Conservation (phyloP, 2,113 vertebrate genomes). For the Hippoglossus stenolepis region DNA sequence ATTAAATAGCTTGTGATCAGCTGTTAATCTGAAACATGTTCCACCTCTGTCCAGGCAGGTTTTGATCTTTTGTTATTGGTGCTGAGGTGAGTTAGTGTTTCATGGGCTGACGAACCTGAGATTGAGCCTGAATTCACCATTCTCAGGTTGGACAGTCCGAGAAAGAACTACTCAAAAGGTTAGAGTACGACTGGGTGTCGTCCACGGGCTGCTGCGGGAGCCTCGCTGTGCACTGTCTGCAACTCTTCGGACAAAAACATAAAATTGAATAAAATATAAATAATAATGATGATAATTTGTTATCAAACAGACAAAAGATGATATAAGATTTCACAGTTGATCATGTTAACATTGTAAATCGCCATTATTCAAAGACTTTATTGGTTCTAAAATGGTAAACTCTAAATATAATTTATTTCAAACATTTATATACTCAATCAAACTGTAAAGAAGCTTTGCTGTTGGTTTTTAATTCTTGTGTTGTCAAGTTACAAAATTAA, state of each 20-base stretch:
- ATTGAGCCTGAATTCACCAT: constrained; percentile 90
- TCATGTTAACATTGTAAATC: neutral
- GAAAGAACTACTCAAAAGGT: constrained; percentile 82
- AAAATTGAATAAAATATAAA: neutral
- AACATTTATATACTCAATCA: too few species aligned
- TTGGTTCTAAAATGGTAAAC: neutral
- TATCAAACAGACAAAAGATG: neutral
- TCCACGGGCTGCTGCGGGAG: neutral
- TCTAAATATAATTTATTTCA: too few species aligned
- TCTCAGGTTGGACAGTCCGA: constrained; percentile 97
- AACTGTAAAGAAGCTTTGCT: neutral
- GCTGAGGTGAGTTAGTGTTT: constrained; percentile 82
- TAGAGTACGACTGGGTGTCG: neutral
- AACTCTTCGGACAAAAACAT: neutral
- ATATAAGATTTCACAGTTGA: neutral
- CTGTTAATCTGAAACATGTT: neutral
- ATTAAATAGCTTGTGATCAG: neutral
- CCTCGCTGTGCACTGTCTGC: neutral
- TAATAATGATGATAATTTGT: neutral
- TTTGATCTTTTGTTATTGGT: neutral
- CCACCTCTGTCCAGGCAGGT: neutral
- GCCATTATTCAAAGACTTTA: neutral
- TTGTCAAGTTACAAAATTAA: neutral
- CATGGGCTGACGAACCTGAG: constrained; percentile 98
- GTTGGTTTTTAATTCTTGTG: neutral